phyloP scores from a whole-genome alignment of 2,797 vertebrate genomes.

The Enteromius argenteus region DNA sequence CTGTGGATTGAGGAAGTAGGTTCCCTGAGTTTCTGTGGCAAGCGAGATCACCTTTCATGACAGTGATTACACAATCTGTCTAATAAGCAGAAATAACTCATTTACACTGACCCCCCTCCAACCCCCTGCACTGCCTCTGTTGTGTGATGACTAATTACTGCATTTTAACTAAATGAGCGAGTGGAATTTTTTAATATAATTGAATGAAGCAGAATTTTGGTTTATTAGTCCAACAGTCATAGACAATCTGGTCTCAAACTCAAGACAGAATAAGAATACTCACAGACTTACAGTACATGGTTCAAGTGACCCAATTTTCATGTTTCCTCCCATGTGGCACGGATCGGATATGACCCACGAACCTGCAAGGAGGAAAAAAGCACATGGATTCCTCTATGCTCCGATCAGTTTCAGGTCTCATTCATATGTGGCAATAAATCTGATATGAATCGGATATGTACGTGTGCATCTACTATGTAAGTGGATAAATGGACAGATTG shows the following conservation, averaged over 20 bases:
- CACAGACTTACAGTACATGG: not conserved
- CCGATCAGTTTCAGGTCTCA: not conserved
- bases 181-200: slow-evolving; percentile 9
- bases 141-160: slow-evolving; percentile 62
- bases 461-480: not conserved
- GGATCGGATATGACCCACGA: not conserved
- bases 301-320: not conserved
- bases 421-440: not conserved
- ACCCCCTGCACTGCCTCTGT: slow-evolving; percentile 12
- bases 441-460: not conserved
- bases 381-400: not conserved
- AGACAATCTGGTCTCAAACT: not conserved
- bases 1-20: not conserved
- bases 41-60: slow-evolving; percentile 37
- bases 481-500: too few relatives aligned
- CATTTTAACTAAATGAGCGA: slow-evolving; percentile 23
- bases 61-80: slow-evolving; percentile 56
- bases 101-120: slow-evolving; percentile 33
- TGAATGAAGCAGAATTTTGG: not conserved
- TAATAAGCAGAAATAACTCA: slow-evolving; percentile 61
- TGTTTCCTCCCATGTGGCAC: not conserved
- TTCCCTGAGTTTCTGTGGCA: slow-evolving; percentile 42
- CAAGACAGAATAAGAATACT: not conserved
- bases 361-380: not conserved
- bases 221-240: not conserved